phyloP scores from a whole-genome alignment of 1,140 invertebrate species.

The Nasonia giraulti region DNA sequence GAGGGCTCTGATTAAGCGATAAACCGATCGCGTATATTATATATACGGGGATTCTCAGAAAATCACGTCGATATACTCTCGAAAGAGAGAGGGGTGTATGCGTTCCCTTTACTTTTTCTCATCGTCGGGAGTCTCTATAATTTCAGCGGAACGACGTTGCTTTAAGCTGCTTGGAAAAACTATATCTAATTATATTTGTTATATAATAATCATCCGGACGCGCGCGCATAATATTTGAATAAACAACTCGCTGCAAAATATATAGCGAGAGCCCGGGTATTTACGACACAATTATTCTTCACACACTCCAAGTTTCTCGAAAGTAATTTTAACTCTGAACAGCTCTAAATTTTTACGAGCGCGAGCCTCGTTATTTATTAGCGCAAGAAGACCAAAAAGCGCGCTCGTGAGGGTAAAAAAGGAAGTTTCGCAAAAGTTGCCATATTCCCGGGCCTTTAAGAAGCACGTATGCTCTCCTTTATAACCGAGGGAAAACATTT shows the following conservation, averaged over 20 bases:
- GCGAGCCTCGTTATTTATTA: conserved; percentile 36
- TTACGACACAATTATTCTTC: conserved; percentile 46
- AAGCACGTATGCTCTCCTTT: conserved; percentile 4
- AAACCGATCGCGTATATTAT: conserved; percentile 43
- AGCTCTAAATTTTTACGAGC: conserved; percentile 44
- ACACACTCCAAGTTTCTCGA: conserved; percentile 35
- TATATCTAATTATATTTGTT: conserved; percentile 4
- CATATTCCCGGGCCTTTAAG: background rate
- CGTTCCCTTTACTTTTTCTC: background rate
- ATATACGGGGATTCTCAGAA: conserved; percentile 16
- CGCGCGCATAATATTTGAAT: conserved; percentile 9
- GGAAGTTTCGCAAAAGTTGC: conserved; percentile 20
- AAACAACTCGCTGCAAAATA: conserved; percentile 20
- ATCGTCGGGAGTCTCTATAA: background rate
- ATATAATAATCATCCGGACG: background rate
- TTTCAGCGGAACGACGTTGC: background rate
- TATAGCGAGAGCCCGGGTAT: conserved; percentile 21
- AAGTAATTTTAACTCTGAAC: conserved; percentile 41
- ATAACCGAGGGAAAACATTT: conserved; percentile 12
- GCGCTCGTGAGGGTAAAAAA: background rate
- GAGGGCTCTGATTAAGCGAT: conserved; percentile 43
- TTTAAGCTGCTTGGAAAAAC: background rate
- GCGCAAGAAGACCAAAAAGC: conserved; percentile 23
- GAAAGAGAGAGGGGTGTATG: too few species aligned
- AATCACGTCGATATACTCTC: background rate